Percentiles rank a stretch among this genome's conserved stretches.
Conservation (phyloP, 2,797 vertebrate genomes). For the Mormyrus hasselquistii region DNA sequence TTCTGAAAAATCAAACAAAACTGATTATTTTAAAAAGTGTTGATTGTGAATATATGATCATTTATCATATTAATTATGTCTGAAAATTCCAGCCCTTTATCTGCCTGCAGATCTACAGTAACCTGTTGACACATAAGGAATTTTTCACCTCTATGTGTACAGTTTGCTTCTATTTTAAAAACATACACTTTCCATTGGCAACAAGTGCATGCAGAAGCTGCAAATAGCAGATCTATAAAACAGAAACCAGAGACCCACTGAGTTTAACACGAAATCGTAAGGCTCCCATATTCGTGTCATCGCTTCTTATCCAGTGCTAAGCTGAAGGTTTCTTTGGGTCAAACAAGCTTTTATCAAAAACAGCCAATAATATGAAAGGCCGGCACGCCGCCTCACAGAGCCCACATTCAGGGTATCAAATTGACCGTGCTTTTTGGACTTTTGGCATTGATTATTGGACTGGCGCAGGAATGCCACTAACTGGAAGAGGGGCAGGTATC, state of each 20-base stretch:
- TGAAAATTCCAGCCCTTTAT: neutral
- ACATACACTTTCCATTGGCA: neutral
- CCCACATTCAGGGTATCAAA: constrained; percentile 36
- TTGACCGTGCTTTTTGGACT: constrained; percentile 27
- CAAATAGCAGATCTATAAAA: neutral
- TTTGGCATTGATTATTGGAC: constrained; percentile 20
- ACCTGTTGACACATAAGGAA: neutral
- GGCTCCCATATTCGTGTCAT: neutral
- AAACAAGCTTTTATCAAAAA: constrained; percentile 6
- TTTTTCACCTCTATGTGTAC: neutral
- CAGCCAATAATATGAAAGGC: neutral
- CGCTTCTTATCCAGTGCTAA: neutral
- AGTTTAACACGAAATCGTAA: neutral
- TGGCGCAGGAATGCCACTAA: constrained; percentile 23
- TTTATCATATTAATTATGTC: neutral
- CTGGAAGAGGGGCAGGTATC: constrained; percentile 15
- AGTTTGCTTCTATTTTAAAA: neutral
- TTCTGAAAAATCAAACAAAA: neutral
- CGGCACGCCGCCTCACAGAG: constrained; percentile 25
- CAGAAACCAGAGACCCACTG: neutral
- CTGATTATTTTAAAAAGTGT: neutral
- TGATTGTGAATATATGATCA: neutral
- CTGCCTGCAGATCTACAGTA: neutral
- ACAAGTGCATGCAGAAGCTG: neutral
- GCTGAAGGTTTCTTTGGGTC: constrained; percentile 2